Base-by-base conservation (phyloP, 2,113 vertebrate species). In the Hemiprocne comata region DNA sequence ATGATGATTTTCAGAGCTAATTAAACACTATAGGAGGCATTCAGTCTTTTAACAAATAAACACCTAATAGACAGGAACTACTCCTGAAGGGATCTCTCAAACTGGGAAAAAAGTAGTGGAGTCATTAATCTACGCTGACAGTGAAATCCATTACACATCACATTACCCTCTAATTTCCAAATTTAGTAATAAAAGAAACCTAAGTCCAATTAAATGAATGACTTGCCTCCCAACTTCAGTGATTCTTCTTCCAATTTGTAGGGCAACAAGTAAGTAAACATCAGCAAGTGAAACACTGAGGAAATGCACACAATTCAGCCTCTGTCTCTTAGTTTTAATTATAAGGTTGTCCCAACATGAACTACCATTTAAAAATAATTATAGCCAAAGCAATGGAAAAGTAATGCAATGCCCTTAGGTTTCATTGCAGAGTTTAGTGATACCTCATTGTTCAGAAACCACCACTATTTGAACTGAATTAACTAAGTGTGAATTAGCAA, bases 331-430 rank as follows among this genome's bases (percentile, higher is more conserved):
- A 57, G 28, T 87, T 92, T 96, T 89, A 94, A 93, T 92, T 88
- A 89, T 9, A 85, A 78, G 26, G 44, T 57, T 92, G 76, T 94
- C 86, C 89, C 83, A 86, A 19, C 54, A 62, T 72, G 85, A 92
- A 95, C 84, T 89, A 73, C 38, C 28, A 90, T 87, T 94, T 96
- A 66, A 94, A 86, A 97, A 92, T 89, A 93, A 93, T 84, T 81
- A 53, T 8, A 95, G 75, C 19, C 54, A 77, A 93, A 91, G 85
- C 65, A 93, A 88, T 71, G 50, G 60, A 87, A 86, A 90, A 93
- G 65, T 78, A 87, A 94, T 65, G 94, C 74, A 97, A 93, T 65
- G 81, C 46, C 64, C 88, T 92, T 67, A 69, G 24, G 70, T 90
- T 93, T 86, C 85, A 72, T 50, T 58, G 44, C 34, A 72, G 60